These are phyloP conservation scores for Buathra laborator DNA, from an alignment of 2,888 invertebrate species.

Conservation along the genomic window DNA sequence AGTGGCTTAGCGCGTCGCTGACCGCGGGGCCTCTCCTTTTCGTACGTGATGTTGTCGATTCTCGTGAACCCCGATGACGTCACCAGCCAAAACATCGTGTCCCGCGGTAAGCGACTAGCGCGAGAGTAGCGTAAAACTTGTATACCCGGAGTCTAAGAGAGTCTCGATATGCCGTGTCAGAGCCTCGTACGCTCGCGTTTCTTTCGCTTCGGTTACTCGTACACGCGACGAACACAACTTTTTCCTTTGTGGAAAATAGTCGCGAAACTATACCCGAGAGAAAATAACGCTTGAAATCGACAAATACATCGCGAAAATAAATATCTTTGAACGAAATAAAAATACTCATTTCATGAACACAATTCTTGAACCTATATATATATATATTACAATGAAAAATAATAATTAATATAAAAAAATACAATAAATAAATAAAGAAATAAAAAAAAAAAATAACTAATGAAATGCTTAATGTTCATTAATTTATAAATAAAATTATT, in stretches of 20 bases:
- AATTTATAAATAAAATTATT: too few species aligned
- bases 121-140: conserved; percentile 15
- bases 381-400: too few species aligned
- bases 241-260: not conserved
- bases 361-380: too few species aligned
- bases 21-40: conserved; percentile 30
- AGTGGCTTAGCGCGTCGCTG: not conserved
- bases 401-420: too few species aligned
- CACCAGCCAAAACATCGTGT: conserved; percentile 74
- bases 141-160: conserved; percentile 15
- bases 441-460: too few species aligned
- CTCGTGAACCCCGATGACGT: conserved; percentile 70
- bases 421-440: too few species aligned
- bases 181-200: conserved; percentile 10
- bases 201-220: not conserved
- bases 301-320: too few species aligned
- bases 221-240: not conserved
- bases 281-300: too few species aligned
- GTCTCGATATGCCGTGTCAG: not conserved
- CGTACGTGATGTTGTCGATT: conserved; percentile 73
- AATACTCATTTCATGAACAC: too few species aligned
- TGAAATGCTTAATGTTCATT: too few species aligned
- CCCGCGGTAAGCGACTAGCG: conserved; percentile 46
- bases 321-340: too few species aligned
- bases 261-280: too few species aligned